phyloP scores from a whole-genome alignment of 2,797 vertebrate species.

The Falco biarmicus region DNA sequence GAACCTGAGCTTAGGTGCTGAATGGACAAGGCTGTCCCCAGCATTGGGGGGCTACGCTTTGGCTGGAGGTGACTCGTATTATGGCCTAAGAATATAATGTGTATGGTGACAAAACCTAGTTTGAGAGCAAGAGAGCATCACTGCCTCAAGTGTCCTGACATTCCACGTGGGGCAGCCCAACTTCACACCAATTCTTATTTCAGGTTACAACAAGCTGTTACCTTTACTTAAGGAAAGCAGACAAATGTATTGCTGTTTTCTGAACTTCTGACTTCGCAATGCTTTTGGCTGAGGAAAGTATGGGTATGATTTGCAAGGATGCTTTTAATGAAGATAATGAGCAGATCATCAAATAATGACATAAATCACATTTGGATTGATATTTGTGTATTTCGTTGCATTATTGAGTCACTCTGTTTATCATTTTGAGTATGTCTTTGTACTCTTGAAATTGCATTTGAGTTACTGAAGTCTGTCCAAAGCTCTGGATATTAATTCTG shows the following conservation, averaged over 20 bases:
- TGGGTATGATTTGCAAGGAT: neutral
- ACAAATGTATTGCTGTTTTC: neutral
- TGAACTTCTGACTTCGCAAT: neutral
- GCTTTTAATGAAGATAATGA: neutral
- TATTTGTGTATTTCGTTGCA: neutral
- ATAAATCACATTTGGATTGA: neutral
- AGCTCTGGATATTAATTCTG: neutral
- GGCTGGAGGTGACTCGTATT: neutral
- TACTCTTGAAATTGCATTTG: neutral
- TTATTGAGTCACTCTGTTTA: neutral
- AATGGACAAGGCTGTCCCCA: neutral
- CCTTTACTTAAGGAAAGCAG: neutral
- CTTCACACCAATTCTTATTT: neutral
- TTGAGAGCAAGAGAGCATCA: neutral
- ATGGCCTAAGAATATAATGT: neutral
- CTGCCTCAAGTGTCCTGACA: neutral
- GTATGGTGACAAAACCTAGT: neutral
- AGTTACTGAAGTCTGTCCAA: neutral
- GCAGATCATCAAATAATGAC: neutral
- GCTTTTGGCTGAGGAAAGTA: neutral
- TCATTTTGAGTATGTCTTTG: neutral
- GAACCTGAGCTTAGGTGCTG: neutral
- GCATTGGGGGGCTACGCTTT: accelerated
- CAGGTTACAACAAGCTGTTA: neutral
- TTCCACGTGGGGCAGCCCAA: neutral